phyloP scores from a whole-genome alignment of 2,888 invertebrate genomes.

The Cataglyphis altisquamis region DNA sequence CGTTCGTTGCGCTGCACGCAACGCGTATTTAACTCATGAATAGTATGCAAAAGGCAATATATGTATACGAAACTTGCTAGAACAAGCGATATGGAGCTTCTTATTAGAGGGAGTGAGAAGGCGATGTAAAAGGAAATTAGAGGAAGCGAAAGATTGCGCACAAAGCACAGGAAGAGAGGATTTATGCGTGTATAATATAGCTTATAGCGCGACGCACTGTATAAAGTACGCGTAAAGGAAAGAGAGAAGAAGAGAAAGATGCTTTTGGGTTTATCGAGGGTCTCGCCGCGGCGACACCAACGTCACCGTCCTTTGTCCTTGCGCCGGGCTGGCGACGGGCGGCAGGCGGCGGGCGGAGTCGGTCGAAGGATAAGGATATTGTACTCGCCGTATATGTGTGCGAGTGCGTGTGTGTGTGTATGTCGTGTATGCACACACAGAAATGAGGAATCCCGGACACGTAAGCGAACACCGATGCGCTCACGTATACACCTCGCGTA shows the following conservation, averaged over 20 bases:
- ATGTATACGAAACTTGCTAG: neutral
- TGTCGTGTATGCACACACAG: neutral
- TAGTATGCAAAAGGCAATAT: neutral
- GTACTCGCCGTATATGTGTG: neutral
- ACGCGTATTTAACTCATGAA: conserved; percentile 19
- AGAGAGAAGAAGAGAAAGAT: neutral
- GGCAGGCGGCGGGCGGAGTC: neutral
- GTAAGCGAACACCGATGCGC: conserved; percentile 4
- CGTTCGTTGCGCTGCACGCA: neutral
- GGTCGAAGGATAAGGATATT: conserved; percentile 25
- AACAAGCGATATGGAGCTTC: neutral
- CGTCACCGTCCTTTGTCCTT: conserved; percentile 28
- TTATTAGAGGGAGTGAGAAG: neutral
- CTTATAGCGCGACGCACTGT: neutral
- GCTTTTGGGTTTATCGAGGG: neutral
- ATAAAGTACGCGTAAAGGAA: neutral
- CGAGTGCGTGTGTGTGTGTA: neutral
- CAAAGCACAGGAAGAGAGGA: conserved; percentile 5
- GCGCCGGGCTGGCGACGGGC: neutral
- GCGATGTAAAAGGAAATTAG: neutral
- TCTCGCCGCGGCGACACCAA: neutral
- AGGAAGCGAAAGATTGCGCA: neutral
- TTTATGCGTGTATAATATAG: no score
- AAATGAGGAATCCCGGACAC: neutral
- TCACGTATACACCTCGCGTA: neutral